Evolutionary conservation across 2,888 invertebrate species (phyloP).

Genomic region (Didymodactylos carnosus): DNA sequence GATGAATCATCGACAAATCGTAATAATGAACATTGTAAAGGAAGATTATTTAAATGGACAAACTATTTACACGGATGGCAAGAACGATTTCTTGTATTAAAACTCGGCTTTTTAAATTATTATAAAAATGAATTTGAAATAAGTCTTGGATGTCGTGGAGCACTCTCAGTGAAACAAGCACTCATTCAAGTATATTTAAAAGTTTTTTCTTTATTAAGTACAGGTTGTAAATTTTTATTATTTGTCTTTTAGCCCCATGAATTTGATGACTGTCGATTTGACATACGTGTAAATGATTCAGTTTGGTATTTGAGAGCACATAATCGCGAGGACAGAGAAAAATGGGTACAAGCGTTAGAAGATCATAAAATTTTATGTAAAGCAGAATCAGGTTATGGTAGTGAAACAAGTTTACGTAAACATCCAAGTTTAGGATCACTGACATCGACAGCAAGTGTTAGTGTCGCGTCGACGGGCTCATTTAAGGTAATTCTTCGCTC

Average conservation of each 20-base stretch:
- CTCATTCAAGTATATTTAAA: constrained; percentile 59
- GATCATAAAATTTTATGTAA: constrained; percentile 54
- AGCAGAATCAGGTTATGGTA: constrained; percentile 65
- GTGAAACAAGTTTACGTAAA: constrained; percentile 68
- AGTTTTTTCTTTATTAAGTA: no score
- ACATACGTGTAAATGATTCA: constrained; percentile 86
- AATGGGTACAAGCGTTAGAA: constrained; percentile 82
- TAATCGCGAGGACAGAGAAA: constrained; percentile 66
- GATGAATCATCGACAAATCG: not conserved
- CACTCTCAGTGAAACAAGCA: constrained; percentile 78
- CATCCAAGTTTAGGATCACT: constrained; percentile 82
- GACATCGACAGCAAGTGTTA: constrained; percentile 58
- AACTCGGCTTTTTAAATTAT: constrained; percentile 83
- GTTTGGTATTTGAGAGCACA: constrained; percentile 85
- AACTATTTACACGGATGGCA: constrained; percentile 98
- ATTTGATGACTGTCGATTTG: constrained; percentile 91
- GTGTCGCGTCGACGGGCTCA: constrained; percentile 59
- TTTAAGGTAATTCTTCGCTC: constrained; percentile 40
- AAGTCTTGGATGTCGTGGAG: constrained; percentile 84
- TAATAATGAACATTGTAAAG: constrained; percentile 30
- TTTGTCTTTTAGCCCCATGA: constrained; percentile 62
- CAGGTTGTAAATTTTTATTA: not conserved
- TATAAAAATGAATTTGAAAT: constrained; percentile 90
- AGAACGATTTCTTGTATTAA: constrained; percentile 81
- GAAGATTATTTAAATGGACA: constrained; percentile 86